A percentile compares a stretch with the other conserved stretches of the same genome.
phyloP scores from a whole-genome alignment of 2,113 vertebrate genomes.

The Glareola pratincola region DNA sequence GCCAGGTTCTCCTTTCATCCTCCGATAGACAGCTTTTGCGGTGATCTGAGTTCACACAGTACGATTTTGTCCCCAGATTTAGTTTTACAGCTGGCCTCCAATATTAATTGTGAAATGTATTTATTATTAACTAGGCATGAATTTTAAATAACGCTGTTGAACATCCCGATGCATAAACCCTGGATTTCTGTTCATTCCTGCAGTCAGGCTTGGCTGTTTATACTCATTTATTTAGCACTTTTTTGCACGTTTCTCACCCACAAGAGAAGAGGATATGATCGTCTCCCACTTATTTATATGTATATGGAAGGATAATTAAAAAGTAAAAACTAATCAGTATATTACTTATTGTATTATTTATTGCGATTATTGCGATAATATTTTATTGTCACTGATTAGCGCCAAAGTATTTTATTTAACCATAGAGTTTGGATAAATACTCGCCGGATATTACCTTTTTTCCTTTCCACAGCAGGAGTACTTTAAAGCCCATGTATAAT shows the following conservation, averaged over 20 bases:
- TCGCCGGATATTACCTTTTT: neutral
- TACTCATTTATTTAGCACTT: neutral
- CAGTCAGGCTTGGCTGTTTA: neutral
- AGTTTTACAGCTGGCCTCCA: neutral
- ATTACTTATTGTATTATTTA: neutral
- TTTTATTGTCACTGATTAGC: neutral
- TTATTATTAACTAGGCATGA: slow-evolving; percentile 48
- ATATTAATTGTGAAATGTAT: slow-evolving; percentile 13
- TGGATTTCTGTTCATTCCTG: neutral
- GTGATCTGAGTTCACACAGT: neutral
- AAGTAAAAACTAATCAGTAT: neutral
- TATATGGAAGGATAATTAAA: neutral
- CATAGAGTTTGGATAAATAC: neutral
- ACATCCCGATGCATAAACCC: neutral
- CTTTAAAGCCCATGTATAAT: neutral
- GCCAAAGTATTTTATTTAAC: neutral
- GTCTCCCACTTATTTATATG: neutral
- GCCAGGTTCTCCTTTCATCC: neutral
- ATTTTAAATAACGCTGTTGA: slow-evolving; percentile 16
- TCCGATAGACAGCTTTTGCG: neutral
- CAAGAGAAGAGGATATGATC: neutral
- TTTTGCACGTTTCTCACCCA: neutral
- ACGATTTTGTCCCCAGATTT: neutral
- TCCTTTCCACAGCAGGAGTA: neutral
- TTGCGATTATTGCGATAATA: neutral